Base-by-base conservation (phyloP, 37 sponge, comb jelly and placozoan genomes). In the Theonella swinhoei region DNA sequence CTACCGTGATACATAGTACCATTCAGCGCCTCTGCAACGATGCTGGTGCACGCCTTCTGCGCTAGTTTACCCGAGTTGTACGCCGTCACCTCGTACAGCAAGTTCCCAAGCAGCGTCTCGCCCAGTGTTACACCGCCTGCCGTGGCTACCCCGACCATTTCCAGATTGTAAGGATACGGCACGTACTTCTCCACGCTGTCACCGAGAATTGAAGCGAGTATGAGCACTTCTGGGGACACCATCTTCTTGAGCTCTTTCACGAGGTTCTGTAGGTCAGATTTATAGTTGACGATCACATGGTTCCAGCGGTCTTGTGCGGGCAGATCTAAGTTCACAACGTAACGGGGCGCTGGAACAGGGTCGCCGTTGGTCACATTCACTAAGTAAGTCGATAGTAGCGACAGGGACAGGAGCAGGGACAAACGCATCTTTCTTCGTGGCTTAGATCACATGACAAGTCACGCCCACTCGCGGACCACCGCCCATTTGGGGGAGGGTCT, bases 1-100 rank as follows among this genome's bases (percentile, higher is more conserved):
- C 99, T 43, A 5, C 86, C 99, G 73, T 98, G 99, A 28, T 76
- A 87, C 28, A 98, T 85, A 0, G 62, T 72, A 20, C 98, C 98
- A 20, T 88, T 76, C 20, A 39, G 28, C 31, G 85, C 82, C 64
- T 88, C 87, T 4, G 88, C 94, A 4, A 97, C 93, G 76, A 97
- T 97, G 54, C 95, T 95, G 14, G 98, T 97, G 77, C 98, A 97
- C 8, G 80, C 88, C 62, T 76, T 75, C 4, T 14, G 11, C 54
- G 11, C 7, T 17, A 47, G 54, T 47, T 36, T 31, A n/a, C 31
- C 17, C 22, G 31, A 39, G 3, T 61, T 59, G 67, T 58, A 91
- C 1, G 96, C 93, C 4, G 91, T 90, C 26, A 90, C 34, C 64
- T 95, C 96, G 63, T 95, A 95, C 25, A 92, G 19, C 19, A 88